Conservation (phyloP, 1,140 invertebrate genomes). For the Cyphomyrmex costatus region DNA sequence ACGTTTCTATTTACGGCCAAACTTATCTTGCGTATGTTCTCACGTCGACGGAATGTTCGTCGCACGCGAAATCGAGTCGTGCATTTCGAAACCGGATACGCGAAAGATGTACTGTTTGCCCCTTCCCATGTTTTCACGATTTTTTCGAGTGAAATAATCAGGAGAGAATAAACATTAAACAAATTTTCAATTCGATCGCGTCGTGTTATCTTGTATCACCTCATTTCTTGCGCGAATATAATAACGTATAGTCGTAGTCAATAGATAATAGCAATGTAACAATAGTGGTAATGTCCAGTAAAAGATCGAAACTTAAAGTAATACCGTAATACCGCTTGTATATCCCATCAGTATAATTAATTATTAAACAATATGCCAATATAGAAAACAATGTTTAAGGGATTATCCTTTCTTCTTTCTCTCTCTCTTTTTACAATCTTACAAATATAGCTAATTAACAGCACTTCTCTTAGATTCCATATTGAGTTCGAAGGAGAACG, state of each 20-base stretch:
- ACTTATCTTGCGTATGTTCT: neutral
- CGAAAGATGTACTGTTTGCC: constrained; percentile 7
- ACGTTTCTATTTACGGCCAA: constrained; percentile 12
- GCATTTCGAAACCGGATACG: neutral
- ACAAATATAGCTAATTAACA: constrained; percentile 79
- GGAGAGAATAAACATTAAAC: constrained; percentile 32
- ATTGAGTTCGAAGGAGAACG: constrained; percentile 61
- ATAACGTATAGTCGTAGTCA: constrained; percentile 18
- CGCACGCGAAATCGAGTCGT: neutral
- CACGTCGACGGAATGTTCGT: neutral
- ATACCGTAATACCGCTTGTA: constrained; percentile 28
- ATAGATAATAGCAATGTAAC: constrained; percentile 18
- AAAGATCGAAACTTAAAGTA: constrained; percentile 49
- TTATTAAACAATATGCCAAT: constrained; percentile 59
- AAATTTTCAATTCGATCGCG: neutral
- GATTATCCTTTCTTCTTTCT: constrained; percentile 57
- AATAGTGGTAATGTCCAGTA: constrained; percentile 35
- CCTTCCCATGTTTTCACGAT: neutral
- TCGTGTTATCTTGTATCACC: neutral
- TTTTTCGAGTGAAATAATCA: constrained; percentile 21
- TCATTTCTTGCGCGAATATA: neutral
- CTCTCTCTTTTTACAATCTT: constrained; percentile 59
- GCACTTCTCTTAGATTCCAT: constrained; percentile 78
- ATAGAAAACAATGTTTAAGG: constrained; percentile 67
- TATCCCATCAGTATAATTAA: constrained; percentile 43